Evolutionary conservation across 2,888 invertebrate species (phyloP).

Genomic region (Sphaerophoria taeniata): DNA sequence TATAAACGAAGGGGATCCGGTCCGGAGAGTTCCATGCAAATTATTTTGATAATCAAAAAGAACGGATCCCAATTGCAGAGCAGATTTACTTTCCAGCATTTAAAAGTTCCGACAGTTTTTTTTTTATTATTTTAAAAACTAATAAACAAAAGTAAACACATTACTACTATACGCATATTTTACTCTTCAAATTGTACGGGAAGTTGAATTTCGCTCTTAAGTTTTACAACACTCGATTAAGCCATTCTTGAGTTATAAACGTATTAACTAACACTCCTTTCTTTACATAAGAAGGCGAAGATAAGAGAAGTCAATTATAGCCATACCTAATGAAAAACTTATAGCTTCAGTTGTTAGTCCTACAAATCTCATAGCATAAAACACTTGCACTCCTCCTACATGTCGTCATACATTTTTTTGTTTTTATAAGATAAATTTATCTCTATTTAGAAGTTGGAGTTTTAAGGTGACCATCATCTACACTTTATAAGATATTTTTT

Average conservation of each 20-base stretch:
- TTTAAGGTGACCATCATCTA: neutral
- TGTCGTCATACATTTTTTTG: neutral
- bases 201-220: too few relatives aligned
- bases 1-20: too few relatives aligned
- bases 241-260: neutral
- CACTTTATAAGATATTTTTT: too few relatives aligned
- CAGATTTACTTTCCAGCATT: too few relatives aligned
- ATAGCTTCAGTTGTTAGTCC: conserved; percentile 54
- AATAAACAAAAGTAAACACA: too few relatives aligned
- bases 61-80: too few relatives aligned
- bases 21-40: too few relatives aligned
- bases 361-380: conserved; percentile 33
- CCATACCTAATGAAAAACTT: conserved; percentile 47
- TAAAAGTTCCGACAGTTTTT: too few relatives aligned
- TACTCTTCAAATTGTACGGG: too few relatives aligned
- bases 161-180: too few relatives aligned
- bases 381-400: conserved; percentile 36
- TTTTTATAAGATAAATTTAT: conserved; percentile 28
- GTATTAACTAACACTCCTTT: neutral
- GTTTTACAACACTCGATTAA: neutral
- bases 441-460: neutral
- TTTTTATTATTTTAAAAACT: too few relatives aligned
- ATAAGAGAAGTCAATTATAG: conserved; percentile 29
- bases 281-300: neutral
- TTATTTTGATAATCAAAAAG: too few relatives aligned